Conservation (phyloP, 2,797 vertebrate species). For the Lemur catta region DNA sequence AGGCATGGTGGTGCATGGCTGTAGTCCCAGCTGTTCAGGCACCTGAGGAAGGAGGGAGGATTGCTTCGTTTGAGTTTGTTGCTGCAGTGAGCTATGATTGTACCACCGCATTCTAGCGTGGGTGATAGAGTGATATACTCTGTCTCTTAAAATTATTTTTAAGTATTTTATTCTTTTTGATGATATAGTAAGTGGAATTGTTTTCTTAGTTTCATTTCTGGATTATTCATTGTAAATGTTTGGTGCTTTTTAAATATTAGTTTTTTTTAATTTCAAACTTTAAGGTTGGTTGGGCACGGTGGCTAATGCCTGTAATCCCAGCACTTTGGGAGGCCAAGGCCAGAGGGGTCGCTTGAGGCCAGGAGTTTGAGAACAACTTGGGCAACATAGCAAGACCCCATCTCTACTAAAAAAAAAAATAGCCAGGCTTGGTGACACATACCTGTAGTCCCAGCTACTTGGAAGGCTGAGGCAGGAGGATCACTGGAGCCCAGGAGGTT, state of each 20-base stretch:
- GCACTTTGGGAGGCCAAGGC: too few relatives aligned
- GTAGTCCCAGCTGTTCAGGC: not conserved
- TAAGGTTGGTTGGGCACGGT: not conserved
- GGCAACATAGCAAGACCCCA: too few relatives aligned
- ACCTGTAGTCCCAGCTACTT: too few relatives aligned
- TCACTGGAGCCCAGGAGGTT: too few relatives aligned
- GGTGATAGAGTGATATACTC: too few relatives aligned
- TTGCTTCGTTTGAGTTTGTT: not conserved
- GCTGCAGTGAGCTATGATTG: not conserved
- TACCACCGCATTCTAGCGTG: not conserved
- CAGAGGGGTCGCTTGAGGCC: too few relatives aligned
- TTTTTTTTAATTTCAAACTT: constrained; percentile 50
- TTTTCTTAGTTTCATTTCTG: constrained; percentile 43
- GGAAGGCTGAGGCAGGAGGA: too few relatives aligned
- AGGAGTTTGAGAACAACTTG: too few relatives aligned
- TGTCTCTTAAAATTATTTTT: not conserved
- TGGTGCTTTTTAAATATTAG: not conserved
- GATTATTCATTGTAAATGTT: not conserved
- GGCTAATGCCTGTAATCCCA: too few relatives aligned
- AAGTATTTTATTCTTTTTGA: not conserved
- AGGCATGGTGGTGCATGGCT: not conserved
- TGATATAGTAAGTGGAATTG: not conserved
- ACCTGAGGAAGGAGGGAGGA: not conserved
- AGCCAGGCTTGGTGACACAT: too few relatives aligned
- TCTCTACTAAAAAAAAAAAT: too few relatives aligned